These are phyloP conservation scores for Mesorhabditis spiculigera DNA, from an alignment of 2,888 invertebrate species.

Conservation along the genomic window DNA sequence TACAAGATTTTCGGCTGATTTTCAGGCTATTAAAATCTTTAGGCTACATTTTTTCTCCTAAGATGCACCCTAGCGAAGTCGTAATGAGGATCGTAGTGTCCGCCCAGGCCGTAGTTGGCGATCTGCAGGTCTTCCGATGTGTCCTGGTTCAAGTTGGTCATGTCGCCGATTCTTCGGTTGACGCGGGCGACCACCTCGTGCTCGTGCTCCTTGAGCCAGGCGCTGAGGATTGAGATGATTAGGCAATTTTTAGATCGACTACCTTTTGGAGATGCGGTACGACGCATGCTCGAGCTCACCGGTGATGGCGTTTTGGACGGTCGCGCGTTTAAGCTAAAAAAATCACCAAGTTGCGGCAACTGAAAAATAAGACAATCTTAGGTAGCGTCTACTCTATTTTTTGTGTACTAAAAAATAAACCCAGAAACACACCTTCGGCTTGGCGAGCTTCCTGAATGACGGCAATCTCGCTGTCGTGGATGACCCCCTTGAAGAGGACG, in stretches of 20 bases:
- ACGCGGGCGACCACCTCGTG: constrained; percentile 73
- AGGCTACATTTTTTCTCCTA: constrained; percentile 13
- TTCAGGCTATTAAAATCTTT: constrained; percentile 86
- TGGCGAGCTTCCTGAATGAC: constrained; percentile 78
- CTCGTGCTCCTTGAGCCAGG: constrained; percentile 86
- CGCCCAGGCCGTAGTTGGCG: constrained; percentile 96
- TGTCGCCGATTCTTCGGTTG: constrained; percentile 75
- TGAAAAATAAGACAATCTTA: background rate
- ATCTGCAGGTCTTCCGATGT: constrained; percentile 95
- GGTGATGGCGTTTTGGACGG: constrained; percentile 64
- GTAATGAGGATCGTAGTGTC: constrained; percentile 96
- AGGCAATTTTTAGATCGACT: background rate
- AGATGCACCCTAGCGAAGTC: constrained; percentile 67
- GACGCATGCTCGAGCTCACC: constrained; percentile 78
- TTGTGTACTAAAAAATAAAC: constrained; percentile 5
- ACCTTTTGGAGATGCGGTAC: constrained; percentile 92
- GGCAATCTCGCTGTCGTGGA: constrained; percentile 81
- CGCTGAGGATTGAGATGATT: constrained; percentile 55
- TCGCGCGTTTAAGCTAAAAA: constrained; percentile 56
- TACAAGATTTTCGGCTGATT: constrained; percentile 74
- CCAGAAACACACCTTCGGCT: constrained; percentile 72
- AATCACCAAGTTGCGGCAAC: constrained; percentile 17
- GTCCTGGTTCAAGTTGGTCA: constrained; percentile 79
- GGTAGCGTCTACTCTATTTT: background rate
- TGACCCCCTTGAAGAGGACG: constrained; percentile 48